Base-by-base conservation (phyloP, 2,797 vertebrate species). In the Synanceia verrucosa region DNA sequence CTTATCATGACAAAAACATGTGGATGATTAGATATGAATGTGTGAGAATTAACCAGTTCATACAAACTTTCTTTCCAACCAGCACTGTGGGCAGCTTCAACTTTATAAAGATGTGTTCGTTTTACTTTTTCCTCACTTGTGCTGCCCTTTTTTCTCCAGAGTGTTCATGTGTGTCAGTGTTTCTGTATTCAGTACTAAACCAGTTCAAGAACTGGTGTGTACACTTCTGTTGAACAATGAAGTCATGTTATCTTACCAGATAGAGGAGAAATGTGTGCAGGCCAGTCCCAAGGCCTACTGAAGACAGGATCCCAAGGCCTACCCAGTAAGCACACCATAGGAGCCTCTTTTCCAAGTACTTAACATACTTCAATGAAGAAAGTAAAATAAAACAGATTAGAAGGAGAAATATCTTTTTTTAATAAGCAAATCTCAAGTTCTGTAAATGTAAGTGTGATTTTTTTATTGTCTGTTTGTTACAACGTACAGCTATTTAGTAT, bases 291-390 rank as follows among this genome's bases (percentile, higher is more conserved):
- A 99, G 97, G 61, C 98, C 98, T 29, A 99, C 97, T 34, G 98
- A 99, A 63, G 98, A 99, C 80, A 99, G 92, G 88, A 99, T 97
- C 67, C 98, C 98, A 88, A 99, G 87, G 90, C 98, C 97, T 93
- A 99, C 96, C 98, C 98, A 99, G 94, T 99, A 99, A 93, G 96
- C 96, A 94, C 97, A 98, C 96, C 98, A 97, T 50, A 99, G 94
- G 83, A 97, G 93, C 86, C 93, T 97, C 76, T 95, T 97, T 91
- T 99, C 98, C 91, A 96, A 90, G 87, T 96, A 96, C 65, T 82
- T 90, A 70, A 99, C 96, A 93, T 97, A 98, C 98, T 99, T 87
- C 23, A 81, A 61, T 16, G 21, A 36, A 77, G 8, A 81, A 59
- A 56, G 34, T 2, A 2, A 59, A 64, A 21, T 14, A 64, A 48